Conservation (phyloP, 2,113 vertebrate genomes). For the Eira barbara region DNA sequence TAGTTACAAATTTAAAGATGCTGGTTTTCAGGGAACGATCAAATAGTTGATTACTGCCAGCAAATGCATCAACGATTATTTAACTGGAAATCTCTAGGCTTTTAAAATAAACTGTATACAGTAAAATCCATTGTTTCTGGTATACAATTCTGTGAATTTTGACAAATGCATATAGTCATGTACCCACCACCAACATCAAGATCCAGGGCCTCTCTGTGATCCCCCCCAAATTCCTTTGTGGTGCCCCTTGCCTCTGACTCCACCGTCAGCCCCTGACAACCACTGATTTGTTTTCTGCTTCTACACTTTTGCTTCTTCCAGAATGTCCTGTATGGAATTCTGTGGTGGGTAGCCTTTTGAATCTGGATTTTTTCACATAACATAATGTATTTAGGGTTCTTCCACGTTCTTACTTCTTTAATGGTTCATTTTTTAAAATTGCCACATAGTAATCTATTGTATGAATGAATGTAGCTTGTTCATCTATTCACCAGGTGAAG, state of each 20-base stretch:
- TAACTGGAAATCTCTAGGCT: not conserved
- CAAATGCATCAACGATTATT: constrained; percentile 12
- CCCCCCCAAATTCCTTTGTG: not conserved
- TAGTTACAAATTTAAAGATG: constrained; percentile 18
- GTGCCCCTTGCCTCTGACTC: not conserved
- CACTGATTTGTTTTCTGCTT: not conserved
- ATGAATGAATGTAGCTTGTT: not conserved
- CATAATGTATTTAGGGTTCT: not conserved
- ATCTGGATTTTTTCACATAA: not conserved
- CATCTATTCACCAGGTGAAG: not conserved
- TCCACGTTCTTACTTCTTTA: not conserved
- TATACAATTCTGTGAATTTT: not conserved
- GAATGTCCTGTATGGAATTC: not conserved
- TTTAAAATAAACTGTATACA: not conserved
- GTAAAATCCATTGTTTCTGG: not conserved
- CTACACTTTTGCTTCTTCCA: not conserved
- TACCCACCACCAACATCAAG: not conserved
- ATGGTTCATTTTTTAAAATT: not conserved
- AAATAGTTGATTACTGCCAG: constrained; percentile 2
- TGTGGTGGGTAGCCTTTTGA: not conserved
- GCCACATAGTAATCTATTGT: not conserved
- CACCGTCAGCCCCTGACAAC: not conserved
- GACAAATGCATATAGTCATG: not conserved
- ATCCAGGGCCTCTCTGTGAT: not conserved
- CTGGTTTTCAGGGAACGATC: constrained; percentile 16